Percentiles rank a stretch among this genome's conserved stretches.
These are phyloP conservation scores for Limnephilus auricula DNA, from an alignment of 2,888 invertebrate genomes.

Conservation along the genomic window DNA sequence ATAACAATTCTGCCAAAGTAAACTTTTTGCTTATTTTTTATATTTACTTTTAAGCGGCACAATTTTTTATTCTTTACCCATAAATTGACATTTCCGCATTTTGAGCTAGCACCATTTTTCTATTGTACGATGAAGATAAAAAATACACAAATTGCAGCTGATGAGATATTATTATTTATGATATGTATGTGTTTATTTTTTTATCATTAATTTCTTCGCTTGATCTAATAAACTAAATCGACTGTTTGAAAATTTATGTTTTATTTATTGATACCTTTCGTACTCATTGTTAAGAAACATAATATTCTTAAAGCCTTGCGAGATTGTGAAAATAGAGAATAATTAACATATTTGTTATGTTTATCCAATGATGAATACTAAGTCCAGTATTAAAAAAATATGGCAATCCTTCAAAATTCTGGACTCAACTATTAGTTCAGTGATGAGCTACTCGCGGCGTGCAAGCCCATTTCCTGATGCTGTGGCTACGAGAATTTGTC, in stretches of 20 bases:
- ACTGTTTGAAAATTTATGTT: background rate
- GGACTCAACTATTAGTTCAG: background rate
- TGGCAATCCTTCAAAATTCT: background rate
- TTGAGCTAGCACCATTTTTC: background rate
- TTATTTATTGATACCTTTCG: background rate
- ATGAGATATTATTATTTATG: background rate
- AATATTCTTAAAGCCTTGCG: background rate
- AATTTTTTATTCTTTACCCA: background rate
- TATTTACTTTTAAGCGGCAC: background rate
- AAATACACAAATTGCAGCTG: conserved; percentile 15
- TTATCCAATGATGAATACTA: background rate
- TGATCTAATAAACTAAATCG: conserved; percentile 4
- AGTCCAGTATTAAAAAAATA: background rate
- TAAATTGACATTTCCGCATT: background rate
- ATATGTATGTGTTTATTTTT: conserved; percentile 18
- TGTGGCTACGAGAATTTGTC: too few relatives aligned
- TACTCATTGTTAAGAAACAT: background rate
- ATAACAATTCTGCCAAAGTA: background rate
- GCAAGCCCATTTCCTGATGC: too few relatives aligned
- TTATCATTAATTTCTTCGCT: conserved; percentile 24
- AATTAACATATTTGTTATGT: background rate
- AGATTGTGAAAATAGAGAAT: background rate
- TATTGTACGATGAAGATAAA: background rate
- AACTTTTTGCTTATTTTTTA: background rate
- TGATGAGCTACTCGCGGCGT: too few relatives aligned